phyloP scores from a whole-genome alignment of 2,888 invertebrate genomes.

The Chrysolina americana region DNA sequence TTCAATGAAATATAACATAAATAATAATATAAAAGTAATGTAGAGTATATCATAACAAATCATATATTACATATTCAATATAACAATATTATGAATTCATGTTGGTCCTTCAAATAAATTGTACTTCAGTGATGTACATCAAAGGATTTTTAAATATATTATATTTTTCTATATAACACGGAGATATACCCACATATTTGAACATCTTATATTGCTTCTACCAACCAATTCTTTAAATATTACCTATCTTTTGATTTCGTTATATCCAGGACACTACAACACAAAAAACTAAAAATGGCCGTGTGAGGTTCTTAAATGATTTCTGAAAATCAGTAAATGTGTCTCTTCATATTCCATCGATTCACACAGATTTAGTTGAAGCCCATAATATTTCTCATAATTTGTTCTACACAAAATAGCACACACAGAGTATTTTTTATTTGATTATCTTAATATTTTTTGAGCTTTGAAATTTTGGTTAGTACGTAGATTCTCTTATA shows the following conservation, averaged over 20 bases:
- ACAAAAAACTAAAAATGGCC: background rate
- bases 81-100: constrained; percentile 50
- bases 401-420: constrained; percentile 37
- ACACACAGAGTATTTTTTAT: constrained; percentile 48
- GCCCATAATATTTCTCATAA: background rate
- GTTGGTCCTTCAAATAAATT: constrained; percentile 62
- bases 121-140: constrained; percentile 55
- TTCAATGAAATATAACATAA: constrained; percentile 54
- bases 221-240: background rate
- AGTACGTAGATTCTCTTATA: constrained; percentile 37
- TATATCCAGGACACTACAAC: constrained; percentile 10
- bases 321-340: background rate
- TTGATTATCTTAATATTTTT: constrained; percentile 47
- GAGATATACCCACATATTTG: constrained; percentile 30
- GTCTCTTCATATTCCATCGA: background rate
- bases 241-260: background rate
- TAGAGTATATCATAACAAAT: constrained; percentile 54
- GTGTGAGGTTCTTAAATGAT: background rate
- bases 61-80: constrained; percentile 48
- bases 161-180: constrained; percentile 27
- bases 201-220: constrained; percentile 29
- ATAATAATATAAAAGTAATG: constrained; percentile 52
- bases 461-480: constrained; percentile 50
- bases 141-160: constrained; percentile 44
- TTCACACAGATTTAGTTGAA: background rate